Evolutionary conservation across 2,797 vertebrate genomes (phyloP), one percentile per base, ranked within the genome.

Genomic region (Labroides dimidiatus): DNA sequence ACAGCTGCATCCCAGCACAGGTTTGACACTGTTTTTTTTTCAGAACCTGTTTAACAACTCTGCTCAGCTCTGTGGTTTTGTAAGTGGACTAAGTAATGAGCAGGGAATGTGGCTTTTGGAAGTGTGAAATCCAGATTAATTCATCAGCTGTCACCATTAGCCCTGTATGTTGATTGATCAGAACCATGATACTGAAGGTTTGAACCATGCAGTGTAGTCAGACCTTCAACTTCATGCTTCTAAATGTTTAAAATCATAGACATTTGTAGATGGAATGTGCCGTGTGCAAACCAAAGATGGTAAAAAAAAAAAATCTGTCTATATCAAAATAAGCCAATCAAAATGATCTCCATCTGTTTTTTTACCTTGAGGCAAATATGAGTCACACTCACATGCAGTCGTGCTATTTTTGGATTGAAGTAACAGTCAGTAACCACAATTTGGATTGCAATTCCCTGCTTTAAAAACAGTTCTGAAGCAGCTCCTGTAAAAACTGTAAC

Each of bases 31-130:
- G 47, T 53, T 12, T 24, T 20, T n/a, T 21, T 54, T 19, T 16
- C 24, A 72, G 15, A 73, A 80, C 79, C 57, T 37, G 74, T 71
- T 60, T 6, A 60, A 17, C 65, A 60, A 53, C 61, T 75, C 54
- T 56, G 50, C 4, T 17, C 4, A n/a, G 8, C 24, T n/a, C 10
- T 16, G 23, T 8, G 13, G 48, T 50, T 30, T 30, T 10, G 2
- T 16, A 33, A 52, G 0, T 53, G 16, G 48, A 44, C 13, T 0
- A 16, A 49, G 41, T 30, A 54, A 62, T 44, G 42, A 51, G 24
- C 2, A 17, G 37, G 20, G 49, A 64, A 77, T 75, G 61, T 49
- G n/a, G 9, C 41, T 44, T n/a, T n/a, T 50, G 15, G 21, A n/a
- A 15, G 21, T 21, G 45, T 4, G 11, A 23, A 37, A 20, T 49